Conservation (phyloP, 2,888 invertebrate species). For the Cotesia congregata region DNA sequence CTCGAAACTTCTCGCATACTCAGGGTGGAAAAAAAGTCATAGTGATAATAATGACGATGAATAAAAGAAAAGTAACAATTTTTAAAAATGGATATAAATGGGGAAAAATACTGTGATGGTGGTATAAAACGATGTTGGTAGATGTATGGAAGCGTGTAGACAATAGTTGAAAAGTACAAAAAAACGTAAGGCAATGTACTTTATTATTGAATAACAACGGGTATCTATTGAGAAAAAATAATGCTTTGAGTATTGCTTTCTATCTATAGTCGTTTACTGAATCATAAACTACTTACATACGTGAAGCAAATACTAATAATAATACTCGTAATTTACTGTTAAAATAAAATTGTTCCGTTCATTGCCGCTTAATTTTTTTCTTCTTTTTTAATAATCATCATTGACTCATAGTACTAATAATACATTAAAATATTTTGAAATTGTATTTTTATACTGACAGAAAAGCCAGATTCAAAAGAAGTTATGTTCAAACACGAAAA, state of each 20-base stretch:
- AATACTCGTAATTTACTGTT: not conserved
- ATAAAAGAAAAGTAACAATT: slow-evolving; percentile 3
- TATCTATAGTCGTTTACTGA: slow-evolving; percentile 1
- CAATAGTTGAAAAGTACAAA: slow-evolving; percentile 14
- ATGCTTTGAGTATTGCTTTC: slow-evolving; percentile 37
- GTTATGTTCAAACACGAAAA: too few relatives aligned
- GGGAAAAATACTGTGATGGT: not conserved
- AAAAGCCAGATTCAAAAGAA: too few relatives aligned
- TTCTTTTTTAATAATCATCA: too few relatives aligned
- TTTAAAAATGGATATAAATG: not conserved
- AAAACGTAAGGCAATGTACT: slow-evolving; percentile 57
- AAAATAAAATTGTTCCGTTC: not conserved
- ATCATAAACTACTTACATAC: not conserved
- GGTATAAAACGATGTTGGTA: slow-evolving; percentile 9
- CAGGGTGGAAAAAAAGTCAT: slow-evolving; percentile 17
- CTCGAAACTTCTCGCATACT: slow-evolving; percentile 32
- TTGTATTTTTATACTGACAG: too few relatives aligned
- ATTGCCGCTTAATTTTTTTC: not conserved
- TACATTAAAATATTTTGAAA: too few relatives aligned
- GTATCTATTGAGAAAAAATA: slow-evolving; percentile 58
- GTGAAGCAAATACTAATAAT: not conserved
- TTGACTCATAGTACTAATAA: too few relatives aligned
- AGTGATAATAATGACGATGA: slow-evolving; percentile 5
- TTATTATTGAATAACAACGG: slow-evolving; percentile 61
- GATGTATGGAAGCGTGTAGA: slow-evolving; percentile 18